Base-by-base conservation (phyloP, 2,113 vertebrate genomes). In the Charina bottae region DNA sequence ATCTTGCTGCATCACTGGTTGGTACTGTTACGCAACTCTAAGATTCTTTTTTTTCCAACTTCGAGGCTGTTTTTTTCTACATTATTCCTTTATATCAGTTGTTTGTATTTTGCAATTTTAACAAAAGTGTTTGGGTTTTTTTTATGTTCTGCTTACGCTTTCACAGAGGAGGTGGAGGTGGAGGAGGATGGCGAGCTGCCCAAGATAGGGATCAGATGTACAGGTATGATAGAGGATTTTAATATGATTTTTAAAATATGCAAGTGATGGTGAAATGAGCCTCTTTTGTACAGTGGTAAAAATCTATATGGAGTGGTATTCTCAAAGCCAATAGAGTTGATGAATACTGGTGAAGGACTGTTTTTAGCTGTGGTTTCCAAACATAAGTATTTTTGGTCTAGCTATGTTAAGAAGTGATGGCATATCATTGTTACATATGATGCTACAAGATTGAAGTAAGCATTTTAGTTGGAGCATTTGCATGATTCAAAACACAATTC, bases 201-300 rank as follows among this genome's bases (percentile, higher is more conserved):
- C 98, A 98, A 95, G 98, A 98, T 93, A 97, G 98, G 91, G 98
- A 98, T 97, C 97, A 98, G 83, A 98, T 98, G 92, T 98, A 98
- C 94, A 98, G 98, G 98, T 98, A 96, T 6, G 72, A 37, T 0
- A 59, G 23, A 90, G 3, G 23, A 84, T 68, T 88, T 37, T 87
- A 10, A 33, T 92, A 19, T 53, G 15, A 23, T 88, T n/a, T 15
- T 11, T 46, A 26, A 85, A 53, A 33, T 21, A 24, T 53, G 58
- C 12, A 87, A 90, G 86, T 58, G 0, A 1, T 58, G 6, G n/a
- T 90, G 64, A 33, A 0, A 13, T 87, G 8, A 1, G 17, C 72
- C 23, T 83, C 2, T 7, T 78, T 23, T 86, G 54, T 28, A 28
- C 28, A 89, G 26, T 55, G 58, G 0, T 91, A 60, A 83, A 7